These are phyloP conservation scores for Gymnocephalus cernua DNA, from an alignment of 2,113 vertebrate genomes.

Conservation along the genomic window DNA sequence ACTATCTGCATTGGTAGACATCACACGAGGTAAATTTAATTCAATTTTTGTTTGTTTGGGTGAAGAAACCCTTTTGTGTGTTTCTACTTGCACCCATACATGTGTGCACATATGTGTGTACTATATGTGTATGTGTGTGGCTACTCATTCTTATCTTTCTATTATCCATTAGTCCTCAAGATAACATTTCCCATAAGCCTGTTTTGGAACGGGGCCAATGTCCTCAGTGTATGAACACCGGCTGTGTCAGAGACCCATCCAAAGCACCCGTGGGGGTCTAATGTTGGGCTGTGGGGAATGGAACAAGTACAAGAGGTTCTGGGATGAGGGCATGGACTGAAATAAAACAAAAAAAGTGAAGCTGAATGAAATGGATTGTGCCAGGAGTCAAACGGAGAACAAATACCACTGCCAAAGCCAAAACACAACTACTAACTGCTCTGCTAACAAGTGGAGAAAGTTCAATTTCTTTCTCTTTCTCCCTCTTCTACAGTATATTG, in stretches of 20 bases:
- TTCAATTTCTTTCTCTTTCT: not conserved
- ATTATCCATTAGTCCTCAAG: slow-evolving; percentile 41
- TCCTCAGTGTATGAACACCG: slow-evolving; percentile 41
- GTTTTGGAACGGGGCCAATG: slow-evolving; percentile 40
- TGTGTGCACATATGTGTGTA: not conserved
- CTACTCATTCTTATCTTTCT: slow-evolving; percentile 12
- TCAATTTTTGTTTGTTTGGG: not conserved
- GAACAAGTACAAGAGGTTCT: slow-evolving; percentile 53
- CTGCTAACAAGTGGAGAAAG: slow-evolving; percentile 17
- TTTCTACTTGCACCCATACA: not conserved
- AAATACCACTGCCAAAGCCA: slow-evolving; percentile 29
- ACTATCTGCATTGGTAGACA: not conserved
- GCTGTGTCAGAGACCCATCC: slow-evolving; percentile 46
- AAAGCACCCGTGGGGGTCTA: slow-evolving; percentile 54
- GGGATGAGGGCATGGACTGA: slow-evolving; percentile 55
- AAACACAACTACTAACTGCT: slow-evolving; percentile 33
- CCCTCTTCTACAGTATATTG: slow-evolving; percentile 5
- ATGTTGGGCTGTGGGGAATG: slow-evolving; percentile 52
- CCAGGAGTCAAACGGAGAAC: slow-evolving; percentile 48
- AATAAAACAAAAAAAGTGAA: slow-evolving; percentile 66
- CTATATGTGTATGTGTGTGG: not conserved
- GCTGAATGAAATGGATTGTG: slow-evolving; percentile 48
- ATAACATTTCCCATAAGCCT: slow-evolving; percentile 38
- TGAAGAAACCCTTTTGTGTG: not conserved
- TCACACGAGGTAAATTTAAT: not conserved